Evolutionary conservation across 2,113 vertebrate species (phyloP).

Genomic region (Megaptera novaeangliae): DNA sequence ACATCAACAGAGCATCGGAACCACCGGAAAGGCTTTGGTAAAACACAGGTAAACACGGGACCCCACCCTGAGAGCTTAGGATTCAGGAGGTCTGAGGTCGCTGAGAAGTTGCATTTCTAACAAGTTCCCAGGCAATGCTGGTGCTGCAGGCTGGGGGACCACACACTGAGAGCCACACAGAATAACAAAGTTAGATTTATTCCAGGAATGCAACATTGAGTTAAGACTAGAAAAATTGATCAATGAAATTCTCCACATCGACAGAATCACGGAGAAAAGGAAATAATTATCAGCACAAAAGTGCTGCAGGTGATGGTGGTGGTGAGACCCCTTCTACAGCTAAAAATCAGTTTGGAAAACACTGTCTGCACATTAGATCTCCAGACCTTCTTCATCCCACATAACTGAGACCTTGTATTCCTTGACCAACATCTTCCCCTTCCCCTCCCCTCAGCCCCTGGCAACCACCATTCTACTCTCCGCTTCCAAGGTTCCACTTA

Average conservation of each 20-base stretch:
- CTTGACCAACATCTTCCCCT: not conserved
- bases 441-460: not conserved
- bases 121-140: not conserved
- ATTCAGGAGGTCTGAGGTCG: not conserved
- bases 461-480: not conserved
- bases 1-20: not conserved
- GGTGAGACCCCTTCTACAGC: not conserved
- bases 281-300: not conserved
- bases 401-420: not conserved
- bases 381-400: not conserved
- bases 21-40: not conserved
- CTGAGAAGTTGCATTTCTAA: not conserved
- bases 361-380: not conserved
- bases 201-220: not conserved
- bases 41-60: not conserved
- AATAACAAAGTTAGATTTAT: not conserved
- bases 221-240: not conserved
- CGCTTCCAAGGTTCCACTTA: rapidly evolving
- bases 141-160: not conserved
- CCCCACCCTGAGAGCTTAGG: not conserved
- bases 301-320: no score
- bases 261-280: not conserved
- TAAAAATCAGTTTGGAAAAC: not conserved
- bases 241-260: not conserved
- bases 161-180: not conserved